These are phyloP conservation scores for Camelus bactrianus DNA, from an alignment of 2,113 vertebrate species.

Conservation along the genomic window DNA sequence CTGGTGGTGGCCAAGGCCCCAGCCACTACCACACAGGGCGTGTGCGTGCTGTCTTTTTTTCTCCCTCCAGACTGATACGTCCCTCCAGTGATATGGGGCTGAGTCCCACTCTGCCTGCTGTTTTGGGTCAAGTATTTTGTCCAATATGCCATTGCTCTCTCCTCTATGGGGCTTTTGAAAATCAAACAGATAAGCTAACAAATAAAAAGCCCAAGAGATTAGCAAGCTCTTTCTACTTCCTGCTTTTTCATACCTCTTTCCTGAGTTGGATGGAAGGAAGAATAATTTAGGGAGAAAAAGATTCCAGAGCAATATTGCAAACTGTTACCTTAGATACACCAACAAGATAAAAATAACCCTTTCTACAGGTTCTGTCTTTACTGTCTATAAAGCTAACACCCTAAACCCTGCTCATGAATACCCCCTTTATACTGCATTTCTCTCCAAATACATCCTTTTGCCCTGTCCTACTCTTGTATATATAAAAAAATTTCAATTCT, in stretches of 20 bases:
- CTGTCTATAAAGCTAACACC: background rate
- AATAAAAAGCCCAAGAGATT: background rate
- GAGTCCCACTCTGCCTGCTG: background rate
- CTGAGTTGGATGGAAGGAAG: background rate
- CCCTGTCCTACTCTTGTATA: background rate
- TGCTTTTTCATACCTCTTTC: background rate
- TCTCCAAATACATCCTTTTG: background rate
- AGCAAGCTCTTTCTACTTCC: background rate
- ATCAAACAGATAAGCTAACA: background rate
- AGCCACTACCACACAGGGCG: background rate
- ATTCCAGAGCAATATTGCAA: background rate
- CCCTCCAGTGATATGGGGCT: background rate
- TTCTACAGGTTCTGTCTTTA: background rate
- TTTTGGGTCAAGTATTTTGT: background rate
- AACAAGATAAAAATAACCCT: background rate
- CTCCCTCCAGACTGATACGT: background rate
- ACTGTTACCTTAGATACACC: background rate
- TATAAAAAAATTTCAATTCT: background rate
- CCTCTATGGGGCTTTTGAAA: background rate
- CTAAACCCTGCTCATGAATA: background rate
- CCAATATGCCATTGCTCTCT: background rate
- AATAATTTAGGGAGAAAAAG: background rate
- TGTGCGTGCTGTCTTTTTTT: background rate
- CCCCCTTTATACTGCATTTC: background rate
- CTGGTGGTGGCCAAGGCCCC: background rate